Evolutionary conservation across 2,113 vertebrate genomes (phyloP).

Genomic region (Tragelaphus strepsiceros): DNA sequence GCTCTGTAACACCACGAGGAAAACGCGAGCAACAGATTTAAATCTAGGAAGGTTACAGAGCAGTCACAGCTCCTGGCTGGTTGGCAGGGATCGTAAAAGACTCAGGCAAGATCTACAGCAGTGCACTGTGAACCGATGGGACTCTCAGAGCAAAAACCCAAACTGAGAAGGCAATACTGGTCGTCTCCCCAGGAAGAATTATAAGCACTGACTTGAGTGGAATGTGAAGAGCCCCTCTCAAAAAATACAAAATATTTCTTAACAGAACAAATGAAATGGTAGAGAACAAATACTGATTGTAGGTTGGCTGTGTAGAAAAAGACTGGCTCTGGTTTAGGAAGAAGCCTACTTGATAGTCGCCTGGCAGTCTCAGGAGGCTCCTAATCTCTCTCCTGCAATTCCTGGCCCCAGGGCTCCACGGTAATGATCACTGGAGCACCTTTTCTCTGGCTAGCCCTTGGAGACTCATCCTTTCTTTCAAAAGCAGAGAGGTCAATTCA

Average conservation of each 20-base stretch:
- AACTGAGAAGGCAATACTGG: constrained; percentile 1
- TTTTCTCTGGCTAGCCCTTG: neutral
- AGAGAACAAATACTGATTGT: neutral
- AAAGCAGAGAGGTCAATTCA: constrained; percentile 43
- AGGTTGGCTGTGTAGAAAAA: neutral
- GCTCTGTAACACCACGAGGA: constrained; percentile 50
- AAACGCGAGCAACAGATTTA: constrained; percentile 68
- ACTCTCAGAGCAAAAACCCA: constrained; percentile 46
- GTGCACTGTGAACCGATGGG: constrained; percentile 57
- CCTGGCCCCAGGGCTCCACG: neutral
- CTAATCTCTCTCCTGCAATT: neutral
- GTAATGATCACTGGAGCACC: neutral
- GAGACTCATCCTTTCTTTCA: constrained; percentile 34
- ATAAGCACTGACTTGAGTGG: constrained; percentile 24
- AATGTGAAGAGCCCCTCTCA: neutral
- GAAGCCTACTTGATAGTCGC: neutral
- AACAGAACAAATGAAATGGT: constrained; percentile 10
- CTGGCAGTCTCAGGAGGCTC: neutral
- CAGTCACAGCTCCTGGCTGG: constrained; percentile 62
- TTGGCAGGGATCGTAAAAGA: constrained; percentile 74
- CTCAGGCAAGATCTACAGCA: constrained; percentile 68
- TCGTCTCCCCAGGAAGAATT: constrained; percentile 38
- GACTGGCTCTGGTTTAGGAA: neutral
- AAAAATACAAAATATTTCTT: constrained; percentile 61
- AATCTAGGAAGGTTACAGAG: constrained; percentile 73